A percentile compares a stretch with the other conserved stretches of the same genome.
Conservation (phyloP, 2,888 invertebrate genomes). For the Dynastes tityus region DNA sequence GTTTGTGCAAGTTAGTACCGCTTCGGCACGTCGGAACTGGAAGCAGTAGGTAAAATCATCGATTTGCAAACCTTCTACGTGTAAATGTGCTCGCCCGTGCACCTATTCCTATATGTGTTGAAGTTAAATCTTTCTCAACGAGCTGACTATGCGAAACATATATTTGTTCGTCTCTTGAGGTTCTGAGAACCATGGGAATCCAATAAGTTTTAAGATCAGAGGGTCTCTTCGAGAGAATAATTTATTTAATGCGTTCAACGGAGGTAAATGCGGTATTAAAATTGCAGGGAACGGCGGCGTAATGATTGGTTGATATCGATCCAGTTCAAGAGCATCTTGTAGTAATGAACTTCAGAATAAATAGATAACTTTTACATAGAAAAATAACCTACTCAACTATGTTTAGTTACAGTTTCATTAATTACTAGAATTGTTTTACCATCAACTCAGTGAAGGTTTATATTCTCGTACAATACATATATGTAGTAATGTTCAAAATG, state of each 20-base stretch:
- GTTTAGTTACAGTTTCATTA: no score
- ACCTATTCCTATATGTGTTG: constrained; percentile 5
- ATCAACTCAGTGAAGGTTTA: no score
- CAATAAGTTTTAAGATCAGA: constrained; percentile 15
- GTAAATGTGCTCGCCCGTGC: constrained; percentile 19
- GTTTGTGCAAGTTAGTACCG: constrained; percentile 25
- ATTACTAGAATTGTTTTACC: no score
- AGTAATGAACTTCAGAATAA: not conserved
- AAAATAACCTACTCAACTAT: no score
- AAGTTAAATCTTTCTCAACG: constrained; percentile 34
- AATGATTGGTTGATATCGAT: not conserved
- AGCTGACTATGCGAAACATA: constrained; percentile 31
- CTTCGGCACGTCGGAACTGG: constrained; percentile 15
- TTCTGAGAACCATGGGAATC: constrained; percentile 20
- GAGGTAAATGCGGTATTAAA: not conserved
- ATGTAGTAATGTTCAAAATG: no score
- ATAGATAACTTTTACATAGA: no score
- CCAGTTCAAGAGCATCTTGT: not conserved
- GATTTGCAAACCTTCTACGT: constrained; percentile 29
- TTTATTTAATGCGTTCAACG: constrained; percentile 13
- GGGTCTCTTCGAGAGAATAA: constrained; percentile 10
- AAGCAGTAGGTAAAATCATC: constrained; percentile 32
- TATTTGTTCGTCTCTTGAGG: constrained; percentile 28
- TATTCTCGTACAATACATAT: no score
- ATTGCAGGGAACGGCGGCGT: not conserved